Percentiles rank a stretch among this genome's conserved stretches.
phyloP scores from a whole-genome alignment of 2,113 vertebrate species.

The Halichoerus grypus region DNA sequence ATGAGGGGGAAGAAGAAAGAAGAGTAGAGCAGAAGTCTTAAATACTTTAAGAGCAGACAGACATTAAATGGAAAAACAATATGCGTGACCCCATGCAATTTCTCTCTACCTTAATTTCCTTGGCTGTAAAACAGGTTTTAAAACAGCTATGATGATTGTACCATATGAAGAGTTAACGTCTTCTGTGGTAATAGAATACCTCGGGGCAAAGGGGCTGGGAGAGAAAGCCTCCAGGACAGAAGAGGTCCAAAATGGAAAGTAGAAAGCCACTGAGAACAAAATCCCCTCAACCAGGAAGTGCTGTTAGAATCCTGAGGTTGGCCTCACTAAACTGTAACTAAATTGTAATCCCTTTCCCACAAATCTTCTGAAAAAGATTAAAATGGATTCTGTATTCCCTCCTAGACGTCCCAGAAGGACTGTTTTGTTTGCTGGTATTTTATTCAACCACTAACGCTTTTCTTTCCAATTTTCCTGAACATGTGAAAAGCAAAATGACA shows the following conservation, averaged over 20 bases:
- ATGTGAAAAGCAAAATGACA: background rate
- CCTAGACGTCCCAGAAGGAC: background rate
- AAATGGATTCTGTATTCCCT: background rate
- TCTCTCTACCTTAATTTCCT: constrained; percentile 24
- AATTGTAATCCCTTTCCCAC: background rate
- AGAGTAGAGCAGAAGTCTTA: background rate
- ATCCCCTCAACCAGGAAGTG: background rate
- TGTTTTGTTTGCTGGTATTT: background rate
- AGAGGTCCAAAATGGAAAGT: background rate
- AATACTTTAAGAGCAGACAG: background rate
- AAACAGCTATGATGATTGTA: background rate
- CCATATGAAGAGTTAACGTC: background rate
- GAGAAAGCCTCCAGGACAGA: background rate
- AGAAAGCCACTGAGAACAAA: background rate
- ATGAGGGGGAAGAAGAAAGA: background rate
- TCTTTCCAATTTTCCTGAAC: background rate
- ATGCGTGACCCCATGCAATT: background rate
- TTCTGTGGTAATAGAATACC: background rate
- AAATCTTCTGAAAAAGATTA: constrained; percentile 37
- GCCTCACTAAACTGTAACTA: background rate
- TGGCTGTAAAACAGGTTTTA: background rate
- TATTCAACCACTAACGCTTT: background rate
- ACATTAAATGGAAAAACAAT: background rate
- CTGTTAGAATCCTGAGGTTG: background rate
- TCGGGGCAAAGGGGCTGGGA: background rate